Evolutionary conservation across 2,113 vertebrate species (phyloP).

Genomic region (Odontophorus gujanensis): DNA sequence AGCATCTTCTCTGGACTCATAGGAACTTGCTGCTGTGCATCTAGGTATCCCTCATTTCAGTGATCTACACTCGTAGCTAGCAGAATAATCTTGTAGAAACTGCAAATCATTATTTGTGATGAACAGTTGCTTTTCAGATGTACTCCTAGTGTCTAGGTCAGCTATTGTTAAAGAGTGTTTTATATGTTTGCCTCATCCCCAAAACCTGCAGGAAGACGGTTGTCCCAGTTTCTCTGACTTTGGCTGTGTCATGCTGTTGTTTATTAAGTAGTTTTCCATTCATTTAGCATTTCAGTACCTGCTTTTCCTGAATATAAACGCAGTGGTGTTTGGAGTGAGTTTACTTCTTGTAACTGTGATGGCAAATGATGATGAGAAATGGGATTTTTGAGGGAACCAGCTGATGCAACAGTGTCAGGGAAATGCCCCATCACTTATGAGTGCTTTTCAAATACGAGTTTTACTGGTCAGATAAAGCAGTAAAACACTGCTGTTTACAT

Average conservation of each 20-base stretch:
- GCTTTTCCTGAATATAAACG: background rate
- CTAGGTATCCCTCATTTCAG: background rate
- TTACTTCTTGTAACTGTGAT: background rate
- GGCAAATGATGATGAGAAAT: background rate
- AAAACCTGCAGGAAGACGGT: background rate
- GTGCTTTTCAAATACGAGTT: background rate
- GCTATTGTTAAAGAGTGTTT: background rate
- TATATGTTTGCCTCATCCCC: background rate
- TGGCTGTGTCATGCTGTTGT: background rate
- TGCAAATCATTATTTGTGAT: background rate
- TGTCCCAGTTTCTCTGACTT: background rate
- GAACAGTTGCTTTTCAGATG: background rate
- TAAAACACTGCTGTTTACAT: background rate
- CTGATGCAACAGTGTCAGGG: background rate
- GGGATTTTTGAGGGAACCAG: background rate
- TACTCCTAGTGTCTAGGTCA: background rate
- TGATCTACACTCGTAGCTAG: background rate
- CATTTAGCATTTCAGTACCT: background rate
- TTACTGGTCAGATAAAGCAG: background rate
- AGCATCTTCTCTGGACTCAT: background rate
- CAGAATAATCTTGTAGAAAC: background rate
- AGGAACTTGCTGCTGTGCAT: background rate
- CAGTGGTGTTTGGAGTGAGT: background rate
- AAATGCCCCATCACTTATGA: background rate
- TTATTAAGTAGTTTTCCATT: constrained; percentile 15